Base-by-base conservation (phyloP, 2,888 invertebrate genomes). In the Andricus quercusramuli region DNA sequence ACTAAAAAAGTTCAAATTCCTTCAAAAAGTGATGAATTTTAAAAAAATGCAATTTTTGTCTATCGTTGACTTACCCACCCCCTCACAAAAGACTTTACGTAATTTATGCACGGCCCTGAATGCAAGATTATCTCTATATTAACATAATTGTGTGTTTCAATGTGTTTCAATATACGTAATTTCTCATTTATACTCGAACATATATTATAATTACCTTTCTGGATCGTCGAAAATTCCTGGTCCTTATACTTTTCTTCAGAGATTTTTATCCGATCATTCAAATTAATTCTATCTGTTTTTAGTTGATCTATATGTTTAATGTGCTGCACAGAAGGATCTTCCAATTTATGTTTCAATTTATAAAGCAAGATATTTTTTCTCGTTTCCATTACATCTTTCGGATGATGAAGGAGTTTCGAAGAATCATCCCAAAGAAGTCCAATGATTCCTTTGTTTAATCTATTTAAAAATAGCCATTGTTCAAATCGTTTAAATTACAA, bases 351-450 rank as follows among this genome's bases (percentile, higher is more conserved):
- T 70, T 83, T 86, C 56, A 90, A 83, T 79, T 88, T 87, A 74
- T 90, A 79, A 9, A 91, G 79, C 68, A 91, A 83, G 80, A 91
- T 86, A 82, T 90, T 91, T 81, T 90, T 90, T 41, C 86, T 84
- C 77, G 83, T 78, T 77, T 87, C 87, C 22, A 64, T 79, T 41
- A 89, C 87, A 82, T 89, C 85, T 13, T 84, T 67, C 13, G 79
- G 77, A 29, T 88, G 84, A 70, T 85, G 80, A 32, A 87, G 83
- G 76, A 80, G 32, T 74, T 85, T 84, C 6, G 88, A 85, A 56
- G 90, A 80, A 64, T 90, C 87, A 64, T 91, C 89, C 91, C 91
- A 91, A 22, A 90, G 41, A 8, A 89, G 76, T 32, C 88, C 90
- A n/a, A 84, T 64, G n/a, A 88, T 81, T 79, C 90, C 90, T 80